Evolutionary conservation across 2,113 vertebrate genomes (phyloP), one percentile per base, ranked within the genome.

Genomic region (Romanogobio albipinnatus): DNA sequence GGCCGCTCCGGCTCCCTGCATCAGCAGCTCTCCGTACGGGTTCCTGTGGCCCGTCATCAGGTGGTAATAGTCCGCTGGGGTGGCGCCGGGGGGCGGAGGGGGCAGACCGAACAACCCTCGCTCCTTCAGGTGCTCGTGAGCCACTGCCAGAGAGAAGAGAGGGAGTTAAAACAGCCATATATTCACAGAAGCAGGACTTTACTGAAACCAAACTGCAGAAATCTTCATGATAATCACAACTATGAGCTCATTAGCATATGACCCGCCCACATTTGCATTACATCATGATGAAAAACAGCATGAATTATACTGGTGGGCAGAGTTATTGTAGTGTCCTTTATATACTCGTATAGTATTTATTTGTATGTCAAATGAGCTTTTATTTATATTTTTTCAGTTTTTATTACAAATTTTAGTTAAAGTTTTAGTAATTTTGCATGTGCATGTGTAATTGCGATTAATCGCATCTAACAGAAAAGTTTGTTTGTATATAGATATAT

Each of bases 71-170:
- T 99, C 98, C 0, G 96, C 87, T 0, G 96, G 94, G 81, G 93
- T 95, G 86, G 96, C 85, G 76, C 96, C 97, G 0, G 96, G 93
- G 0, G 96, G 93, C 0, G 97, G 95, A 0, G 95, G 95, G 2
- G 95, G 93, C 4, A 98, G 93, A 17, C 97, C 94, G 0, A 98
- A 98, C 33, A 99, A 92, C 5, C 96, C 94, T 36, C 97, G 93
- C 56, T 99, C 97, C 71, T 99, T 99, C 86, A 99, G 89, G 84
- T 98, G 97, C 88, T 99, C 98, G 0, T 98, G 97, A 86, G 97
- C 95, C 91, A 96, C 98, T 98, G 94, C 5, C 29, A 83, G 19
- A 58, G 43, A 71, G 58, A 0, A 93, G 90, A 0, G 89, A 0
- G 89, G 89, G 2, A 91, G 74, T 76, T 76, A 19, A 14, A 29